Conservation (phyloP, 2,113 vertebrate species). For the Dinomys branickii region DNA sequence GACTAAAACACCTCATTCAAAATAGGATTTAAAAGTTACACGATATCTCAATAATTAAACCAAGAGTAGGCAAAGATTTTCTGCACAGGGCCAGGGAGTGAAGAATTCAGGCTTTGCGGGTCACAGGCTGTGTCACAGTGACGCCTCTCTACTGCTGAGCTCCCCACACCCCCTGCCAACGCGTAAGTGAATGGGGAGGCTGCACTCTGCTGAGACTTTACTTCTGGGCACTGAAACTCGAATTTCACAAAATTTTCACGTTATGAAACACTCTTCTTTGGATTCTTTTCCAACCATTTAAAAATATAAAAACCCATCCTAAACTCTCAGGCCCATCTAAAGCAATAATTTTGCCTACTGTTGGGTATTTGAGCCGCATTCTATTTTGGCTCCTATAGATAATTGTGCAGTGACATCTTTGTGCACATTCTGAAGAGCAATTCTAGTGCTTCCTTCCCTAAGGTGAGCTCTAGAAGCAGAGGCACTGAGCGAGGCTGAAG, state of each 20-base stretch:
- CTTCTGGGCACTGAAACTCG: not conserved
- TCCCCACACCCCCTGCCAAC: not conserved
- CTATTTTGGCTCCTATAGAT: not conserved
- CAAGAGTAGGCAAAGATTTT: not conserved
- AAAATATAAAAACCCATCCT: not conserved
- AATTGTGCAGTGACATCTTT: not conserved
- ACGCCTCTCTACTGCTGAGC: not conserved
- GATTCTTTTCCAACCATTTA: not conserved
- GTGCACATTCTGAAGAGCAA: not conserved
- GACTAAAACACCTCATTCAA: not conserved
- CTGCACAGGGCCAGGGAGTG: not conserved
- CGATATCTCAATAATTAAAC: not conserved
- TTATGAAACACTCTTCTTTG: not conserved
- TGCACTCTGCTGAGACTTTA: not conserved
- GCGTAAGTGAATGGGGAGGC: not conserved
- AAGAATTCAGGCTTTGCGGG: too few species aligned
- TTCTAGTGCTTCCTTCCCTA: not conserved
- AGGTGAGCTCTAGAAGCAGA: not conserved
- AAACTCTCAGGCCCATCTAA: not conserved
- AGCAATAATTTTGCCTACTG: not conserved
- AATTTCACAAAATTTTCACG: not conserved
- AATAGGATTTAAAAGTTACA: not conserved
- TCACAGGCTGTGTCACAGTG: not conserved
- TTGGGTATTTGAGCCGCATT: too few species aligned
- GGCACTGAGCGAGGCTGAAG: not conserved